Evolutionary conservation across 2,113 vertebrate genomes (phyloP).

Genomic region (Larimichthys polyactis): DNA sequence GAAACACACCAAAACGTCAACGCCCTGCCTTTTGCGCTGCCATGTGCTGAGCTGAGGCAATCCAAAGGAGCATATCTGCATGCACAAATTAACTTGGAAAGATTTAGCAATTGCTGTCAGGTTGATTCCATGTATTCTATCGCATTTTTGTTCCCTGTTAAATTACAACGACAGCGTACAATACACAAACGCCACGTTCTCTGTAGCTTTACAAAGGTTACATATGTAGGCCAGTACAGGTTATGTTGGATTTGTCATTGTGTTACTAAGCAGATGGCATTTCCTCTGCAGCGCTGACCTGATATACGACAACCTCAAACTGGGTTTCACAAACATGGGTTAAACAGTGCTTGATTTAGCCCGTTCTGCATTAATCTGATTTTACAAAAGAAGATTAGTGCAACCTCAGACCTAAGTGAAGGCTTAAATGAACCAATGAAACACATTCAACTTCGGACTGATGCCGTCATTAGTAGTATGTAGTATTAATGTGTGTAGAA

Average conservation of each 20-base stretch:
- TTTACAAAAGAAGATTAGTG: conserved; percentile 55
- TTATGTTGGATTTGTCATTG: neutral
- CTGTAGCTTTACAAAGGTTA: neutral
- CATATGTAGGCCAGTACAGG: conserved; percentile 4
- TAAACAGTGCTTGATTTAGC: conserved; percentile 4
- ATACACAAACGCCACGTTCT: neutral
- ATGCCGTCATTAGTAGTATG: neutral
- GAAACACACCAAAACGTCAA: neutral
- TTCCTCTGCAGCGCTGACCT: conserved; percentile 21
- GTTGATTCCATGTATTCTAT: neutral
- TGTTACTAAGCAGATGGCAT: conserved; percentile 14
- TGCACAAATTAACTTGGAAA: neutral
- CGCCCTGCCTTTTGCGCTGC: neutral
- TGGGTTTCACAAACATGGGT: conserved; percentile 5
- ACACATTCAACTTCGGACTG: conserved; percentile 12
- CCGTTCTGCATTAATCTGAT: conserved; percentile 43
- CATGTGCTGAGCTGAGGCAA: neutral
- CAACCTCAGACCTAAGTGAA: neutral
- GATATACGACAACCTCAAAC: neutral
- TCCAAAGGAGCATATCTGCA: neutral
- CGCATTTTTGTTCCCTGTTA: neutral
- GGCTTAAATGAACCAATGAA: conserved; percentile 25
- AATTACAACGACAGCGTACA: neutral
- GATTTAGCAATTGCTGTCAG: neutral
- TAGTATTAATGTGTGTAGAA: neutral